These are phyloP conservation scores for Argya squamiceps DNA, from an alignment of 2,797 vertebrate genomes.

Conservation along the genomic window DNA sequence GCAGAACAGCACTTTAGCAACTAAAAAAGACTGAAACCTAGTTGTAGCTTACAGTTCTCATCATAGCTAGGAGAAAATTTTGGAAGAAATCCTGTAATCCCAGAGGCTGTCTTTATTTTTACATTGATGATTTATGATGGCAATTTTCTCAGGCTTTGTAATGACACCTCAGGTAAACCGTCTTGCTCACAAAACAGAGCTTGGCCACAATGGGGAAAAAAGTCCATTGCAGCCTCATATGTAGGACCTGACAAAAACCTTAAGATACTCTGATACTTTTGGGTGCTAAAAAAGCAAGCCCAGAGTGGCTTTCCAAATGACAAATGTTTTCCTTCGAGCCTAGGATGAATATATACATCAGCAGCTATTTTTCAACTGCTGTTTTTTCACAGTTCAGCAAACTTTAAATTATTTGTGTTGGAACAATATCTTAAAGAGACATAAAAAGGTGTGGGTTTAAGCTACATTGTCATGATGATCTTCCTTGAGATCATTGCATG, in stretches of 20 bases:
- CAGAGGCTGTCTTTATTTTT: not conserved
- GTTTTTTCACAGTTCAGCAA: not conserved
- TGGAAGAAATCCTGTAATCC: not conserved
- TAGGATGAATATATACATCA: not conserved
- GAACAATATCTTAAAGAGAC: not conserved
- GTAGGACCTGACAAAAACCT: not conserved
- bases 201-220: not conserved
- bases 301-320: not conserved
- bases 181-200: not conserved
- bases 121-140: not conserved
- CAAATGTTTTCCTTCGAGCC: not conserved
- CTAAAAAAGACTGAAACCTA: not conserved
- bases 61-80: not conserved
- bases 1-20: not conserved
- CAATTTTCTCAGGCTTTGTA: not conserved
- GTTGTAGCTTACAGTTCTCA: not conserved
- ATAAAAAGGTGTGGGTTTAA: not conserved
- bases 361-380: not conserved
- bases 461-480: not conserved
- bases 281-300: not conserved
- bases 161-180: slow-evolving; percentile 12
- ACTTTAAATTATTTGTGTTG: not conserved
- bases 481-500: not conserved
- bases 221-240: not conserved
- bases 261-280: not conserved